Evolutionary conservation across 2,888 invertebrate genomes (phyloP), one percentile per base, ranked within the genome.

Genomic region (Tetheella fluctuosa): DNA sequence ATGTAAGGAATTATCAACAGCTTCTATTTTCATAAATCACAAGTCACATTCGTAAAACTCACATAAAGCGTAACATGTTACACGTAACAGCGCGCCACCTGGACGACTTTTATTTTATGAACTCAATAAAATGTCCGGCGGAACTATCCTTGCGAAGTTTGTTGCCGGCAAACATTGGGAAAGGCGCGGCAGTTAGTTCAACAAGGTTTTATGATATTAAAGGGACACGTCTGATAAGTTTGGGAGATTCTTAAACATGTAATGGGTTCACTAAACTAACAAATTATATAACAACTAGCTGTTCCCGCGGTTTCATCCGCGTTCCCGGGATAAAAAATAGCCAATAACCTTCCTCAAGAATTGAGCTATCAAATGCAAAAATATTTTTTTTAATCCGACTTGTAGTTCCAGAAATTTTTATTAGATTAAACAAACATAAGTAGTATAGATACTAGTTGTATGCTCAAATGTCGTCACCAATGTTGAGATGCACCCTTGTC

Each of bases 31-130:
- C 3, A 42, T 42, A n/a, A 42, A 42, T 42, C n/a, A 42, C 48
- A 48, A 10, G 48, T 20, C 8, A 42, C 42, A 17, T 17, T 17
- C 42, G 42, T 42, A 48, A 48, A 48, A 20, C 17, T 67, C 60
- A 65, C 59, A 70, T 63, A 69, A 65, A 63, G 59, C 59, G 25
- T 54, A 39, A 48, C 30, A 17, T 54, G 65, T 69, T 61, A 64
- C 65, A 61, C 59, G 67, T 68, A 69, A 60, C 64, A 62, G 65
- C 48, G 61, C 67, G 58, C 68, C 58, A 62, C 59, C 63, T 63
- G 64, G 48, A 1, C 52, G 60, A 62, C 73, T 81, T 84, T 81
- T 80, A 78, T 80, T 84, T 84, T 83, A 83, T 78, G 82, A 74
- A 81, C 77, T 73, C 80, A 72, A 80, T 84, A 84, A 83, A 84